Conservation (phyloP, 2,888 invertebrate species). For the Philopedon plagiatum region DNA sequence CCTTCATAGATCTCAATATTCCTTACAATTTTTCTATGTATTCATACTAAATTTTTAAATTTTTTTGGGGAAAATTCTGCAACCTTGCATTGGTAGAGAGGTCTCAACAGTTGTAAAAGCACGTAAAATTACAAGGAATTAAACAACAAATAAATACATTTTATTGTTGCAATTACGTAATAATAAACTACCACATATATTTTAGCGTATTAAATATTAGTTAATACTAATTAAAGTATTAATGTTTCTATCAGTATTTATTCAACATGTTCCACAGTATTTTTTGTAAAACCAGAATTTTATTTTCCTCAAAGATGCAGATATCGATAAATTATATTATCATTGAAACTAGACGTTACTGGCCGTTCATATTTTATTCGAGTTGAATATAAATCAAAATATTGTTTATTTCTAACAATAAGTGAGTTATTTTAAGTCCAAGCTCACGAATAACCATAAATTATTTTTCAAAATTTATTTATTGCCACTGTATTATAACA, state of each 20-base stretch:
- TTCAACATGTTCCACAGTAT: slow-evolving; percentile 15
- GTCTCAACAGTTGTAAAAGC: no score
- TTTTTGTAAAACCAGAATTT: slow-evolving; percentile 2
- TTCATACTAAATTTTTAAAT: no score
- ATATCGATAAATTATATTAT: slow-evolving; percentile 22
- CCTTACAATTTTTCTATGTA: no score
- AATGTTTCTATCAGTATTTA: slow-evolving; percentile 28
- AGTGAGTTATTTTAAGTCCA: slow-evolving; percentile 23
- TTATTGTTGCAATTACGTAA: no score
- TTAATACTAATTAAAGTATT: no score
- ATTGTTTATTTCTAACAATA: slow-evolving; percentile 32
- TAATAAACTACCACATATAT: no score
- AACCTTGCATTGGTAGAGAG: no score
- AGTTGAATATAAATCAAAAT: slow-evolving; percentile 35
- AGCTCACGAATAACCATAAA: slow-evolving; percentile 28
- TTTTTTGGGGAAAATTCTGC: no score
- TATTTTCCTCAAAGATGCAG: slow-evolving; percentile 15
- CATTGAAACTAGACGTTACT: slow-evolving; percentile 27
- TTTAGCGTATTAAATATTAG: no score
- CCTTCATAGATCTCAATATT: no score
- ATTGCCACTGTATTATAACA: slow-evolving; percentile 18
- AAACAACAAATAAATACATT: no score
- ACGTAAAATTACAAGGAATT: no score
- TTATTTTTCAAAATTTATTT: slow-evolving; percentile 27
- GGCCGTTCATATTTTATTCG: slow-evolving; percentile 13